Base-by-base conservation (phyloP, 2,888 invertebrate species). In the Nemoura dubitans region DNA sequence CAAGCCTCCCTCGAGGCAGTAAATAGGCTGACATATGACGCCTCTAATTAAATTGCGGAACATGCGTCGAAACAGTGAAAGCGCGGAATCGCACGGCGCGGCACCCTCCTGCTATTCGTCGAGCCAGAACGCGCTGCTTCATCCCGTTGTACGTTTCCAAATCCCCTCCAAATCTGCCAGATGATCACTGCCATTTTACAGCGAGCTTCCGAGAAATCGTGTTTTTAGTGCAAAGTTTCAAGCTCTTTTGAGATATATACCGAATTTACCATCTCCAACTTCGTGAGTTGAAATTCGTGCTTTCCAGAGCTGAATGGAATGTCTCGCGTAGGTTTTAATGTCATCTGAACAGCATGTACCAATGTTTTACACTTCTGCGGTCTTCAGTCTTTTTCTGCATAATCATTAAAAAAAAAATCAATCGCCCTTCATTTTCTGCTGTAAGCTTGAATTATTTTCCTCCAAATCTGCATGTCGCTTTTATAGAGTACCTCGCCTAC, bases 1-100 rank as follows among this genome's bases (percentile, higher is more conserved):
- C 59, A 59, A 59, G 59, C 16, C 59, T 59, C 59, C 21, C 59
- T 59, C 16, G 59, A 59, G 59, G 59, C 59, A 59, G 59, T 59
- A 83, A 43, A 83, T 43, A 83, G 26, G 83, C 30, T n/a, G 36
- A 36, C 83, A 36, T 30, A 83, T 83, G 59, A 59, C 83, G 36
- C 29, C 43, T 83, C 43, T 83, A 83, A 83, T 83, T 28, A 83
- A 83, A 83, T 43, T 83, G 36, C 27, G 29, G 30, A 21, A 43
- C 16, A 83, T 29, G 83, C 59, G 59, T 59, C 6, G 30, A 6
- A 43, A 42, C 42, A 28, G 42, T 84, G 43, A 28, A n/a, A 43
- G 28, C 28, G n/a, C 28, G n/a, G 42, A 26, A 84, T n/a, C 28
- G 83, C 7, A 1, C 7, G 28, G 83, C 29, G n/a, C n/a, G n/a